These are phyloP conservation scores for Mythimna albipuncta DNA, from an alignment of 2,888 invertebrate genomes.

Conservation along the genomic window DNA sequence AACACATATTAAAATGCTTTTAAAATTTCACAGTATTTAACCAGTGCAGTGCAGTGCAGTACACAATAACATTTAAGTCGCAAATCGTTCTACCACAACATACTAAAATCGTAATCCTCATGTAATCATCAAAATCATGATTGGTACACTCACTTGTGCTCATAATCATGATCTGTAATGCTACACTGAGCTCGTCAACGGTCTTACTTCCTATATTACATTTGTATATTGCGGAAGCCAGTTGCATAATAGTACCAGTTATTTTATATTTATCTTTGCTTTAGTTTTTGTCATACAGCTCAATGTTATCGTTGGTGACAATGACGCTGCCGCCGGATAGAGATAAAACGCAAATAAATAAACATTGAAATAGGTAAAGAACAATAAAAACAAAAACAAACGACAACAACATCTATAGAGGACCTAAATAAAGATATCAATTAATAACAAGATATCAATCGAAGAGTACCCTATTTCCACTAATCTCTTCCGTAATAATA, in stretches of 20 bases:
- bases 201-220: conserved; percentile 53
- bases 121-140: conserved; percentile 15
- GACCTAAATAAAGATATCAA: neutral
- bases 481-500: neutral
- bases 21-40: neutral
- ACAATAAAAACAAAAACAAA: neutral
- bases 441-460: neutral
- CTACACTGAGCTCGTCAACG: conserved; percentile 38
- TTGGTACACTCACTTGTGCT: conserved; percentile 22
- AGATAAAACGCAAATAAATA: conserved; percentile 7
- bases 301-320: conserved; percentile 29
- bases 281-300: conserved; percentile 22
- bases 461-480: neutral
- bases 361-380: conserved; percentile 2
- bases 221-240: conserved; percentile 49
- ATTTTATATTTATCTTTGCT: conserved; percentile 29
- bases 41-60: neutral
- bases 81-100: neutral
- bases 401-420: neutral
- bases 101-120: conserved; percentile 6
- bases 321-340: neutral
- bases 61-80: neutral
- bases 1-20: no score
- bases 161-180: conserved; percentile 43
- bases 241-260: conserved; percentile 41